Evolutionary conservation across 23 tunicate species (phyloP).

Genomic region (Styela clava): DNA sequence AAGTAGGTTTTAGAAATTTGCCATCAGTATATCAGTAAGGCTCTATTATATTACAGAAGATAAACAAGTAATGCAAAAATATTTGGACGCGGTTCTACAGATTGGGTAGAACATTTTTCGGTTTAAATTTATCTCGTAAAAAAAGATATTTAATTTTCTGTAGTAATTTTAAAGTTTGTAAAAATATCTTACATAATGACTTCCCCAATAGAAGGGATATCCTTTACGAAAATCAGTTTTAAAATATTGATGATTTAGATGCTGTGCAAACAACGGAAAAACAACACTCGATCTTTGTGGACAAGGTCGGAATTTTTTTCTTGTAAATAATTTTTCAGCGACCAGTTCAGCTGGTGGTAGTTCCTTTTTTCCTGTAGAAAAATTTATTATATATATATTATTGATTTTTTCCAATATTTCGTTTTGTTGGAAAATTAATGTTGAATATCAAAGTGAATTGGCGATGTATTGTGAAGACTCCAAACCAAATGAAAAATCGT

Average conservation of each 20-base stretch:
- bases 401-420: no score
- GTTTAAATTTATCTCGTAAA: no score
- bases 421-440: no score
- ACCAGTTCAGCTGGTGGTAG: slow-evolving; percentile 33
- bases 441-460: no score
- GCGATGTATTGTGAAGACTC: no score
- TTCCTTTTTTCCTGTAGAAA: slow-evolving; percentile 13
- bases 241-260: slow-evolving; percentile 64
- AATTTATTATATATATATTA: no score
- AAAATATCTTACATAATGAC: slow-evolving; percentile 44
- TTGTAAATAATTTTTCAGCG: slow-evolving; percentile 10
- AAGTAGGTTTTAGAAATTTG: no score
- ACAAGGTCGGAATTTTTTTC: slow-evolving; percentile 43
- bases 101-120: no score
- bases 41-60: background rate
- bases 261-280: slow-evolving; percentile 58
- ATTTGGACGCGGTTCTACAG: no score
- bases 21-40: background rate
- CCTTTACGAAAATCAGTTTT: slow-evolving; percentile 43
- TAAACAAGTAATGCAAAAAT: background rate
- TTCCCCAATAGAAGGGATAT: slow-evolving; percentile 47
- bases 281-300: slow-evolving; percentile 41
- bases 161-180: no score
- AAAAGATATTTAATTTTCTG: no score
- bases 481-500: no score